Conservation (phyloP, 2,888 invertebrate species). For the Scaeva pyrastri region DNA sequence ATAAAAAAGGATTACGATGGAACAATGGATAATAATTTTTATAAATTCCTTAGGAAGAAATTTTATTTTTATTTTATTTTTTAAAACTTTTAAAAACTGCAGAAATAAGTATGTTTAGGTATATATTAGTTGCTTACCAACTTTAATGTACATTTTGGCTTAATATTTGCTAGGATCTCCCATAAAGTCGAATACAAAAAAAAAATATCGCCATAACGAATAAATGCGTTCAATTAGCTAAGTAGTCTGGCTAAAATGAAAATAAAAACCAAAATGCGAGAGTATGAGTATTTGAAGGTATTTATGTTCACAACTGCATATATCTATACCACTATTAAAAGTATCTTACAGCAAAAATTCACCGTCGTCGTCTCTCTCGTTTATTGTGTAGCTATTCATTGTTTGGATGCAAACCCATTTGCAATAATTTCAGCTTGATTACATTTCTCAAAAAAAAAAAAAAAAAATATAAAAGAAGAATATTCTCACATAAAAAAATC, state of each 20-base stretch:
- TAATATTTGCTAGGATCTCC: not conserved
- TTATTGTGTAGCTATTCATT: slow-evolving; percentile 19
- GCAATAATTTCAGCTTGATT: slow-evolving; percentile 58
- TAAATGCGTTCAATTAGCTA: slow-evolving; percentile 58
- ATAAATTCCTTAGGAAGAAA: too few species aligned
- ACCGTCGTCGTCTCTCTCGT: not conserved
- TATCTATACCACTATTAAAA: not conserved
- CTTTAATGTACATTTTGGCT: slow-evolving; percentile 15
- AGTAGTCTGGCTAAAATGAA: slow-evolving; percentile 30
- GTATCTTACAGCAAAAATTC: slow-evolving; percentile 13
- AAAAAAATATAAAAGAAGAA: slow-evolving; percentile 3
- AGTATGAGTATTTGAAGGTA: not conserved
- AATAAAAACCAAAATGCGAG: slow-evolving; percentile 1
- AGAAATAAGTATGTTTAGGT: too few species aligned
- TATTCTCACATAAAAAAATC: slow-evolving; percentile 34
- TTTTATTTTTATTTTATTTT: too few species aligned
- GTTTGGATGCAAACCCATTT: slow-evolving; percentile 39
- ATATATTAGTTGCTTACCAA: not conserved
- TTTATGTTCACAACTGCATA: slow-evolving; percentile 18
- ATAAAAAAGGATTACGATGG: too few species aligned
- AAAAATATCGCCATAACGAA: not conserved
- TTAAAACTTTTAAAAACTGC: too few species aligned
- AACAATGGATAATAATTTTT: too few species aligned
- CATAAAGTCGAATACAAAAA: not conserved
- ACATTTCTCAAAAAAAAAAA: slow-evolving; percentile 33